These are phyloP conservation scores for Drosophila eugracilis DNA, from an alignment of 1,140 invertebrate genomes.

Conservation along the genomic window DNA sequence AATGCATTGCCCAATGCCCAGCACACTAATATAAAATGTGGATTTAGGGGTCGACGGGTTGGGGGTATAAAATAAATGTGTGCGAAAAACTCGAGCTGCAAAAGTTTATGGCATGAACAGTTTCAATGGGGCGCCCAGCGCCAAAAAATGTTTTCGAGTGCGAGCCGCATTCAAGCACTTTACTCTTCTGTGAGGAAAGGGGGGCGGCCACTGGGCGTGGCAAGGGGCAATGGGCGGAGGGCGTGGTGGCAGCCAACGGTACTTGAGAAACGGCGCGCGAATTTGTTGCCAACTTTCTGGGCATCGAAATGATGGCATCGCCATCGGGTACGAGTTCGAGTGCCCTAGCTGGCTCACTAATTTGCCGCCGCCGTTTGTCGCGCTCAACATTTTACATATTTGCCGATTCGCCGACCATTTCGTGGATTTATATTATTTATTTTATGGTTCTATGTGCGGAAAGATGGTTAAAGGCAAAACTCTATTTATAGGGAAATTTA, in stretches of 20 bases:
- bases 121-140: slow-evolving; percentile 38
- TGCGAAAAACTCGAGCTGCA: slow-evolving; percentile 16
- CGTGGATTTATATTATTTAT: slow-evolving; percentile 24
- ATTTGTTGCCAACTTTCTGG: slow-evolving; percentile 56
- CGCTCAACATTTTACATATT: slow-evolving; percentile 31
- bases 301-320: slow-evolving; percentile 17
- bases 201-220: background rate
- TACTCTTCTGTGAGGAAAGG: background rate
- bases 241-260: slow-evolving; percentile 4
- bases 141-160: slow-evolving; percentile 39
- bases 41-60: no score
- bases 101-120: slow-evolving; percentile 38
- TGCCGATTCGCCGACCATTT: slow-evolving; percentile 10
- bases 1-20: slow-evolving; percentile 24
- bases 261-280: slow-evolving; percentile 44
- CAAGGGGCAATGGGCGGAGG: background rate
- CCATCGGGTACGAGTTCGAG: slow-evolving; percentile 7
- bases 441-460: slow-evolving; percentile 14
- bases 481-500: background rate
- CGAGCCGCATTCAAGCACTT: slow-evolving; percentile 38
- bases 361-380: slow-evolving; percentile 32
- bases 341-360: slow-evolving; percentile 39
- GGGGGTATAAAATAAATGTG: slow-evolving; percentile 31
- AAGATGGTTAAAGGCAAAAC: slow-evolving; percentile 1
- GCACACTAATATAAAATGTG: slow-evolving; percentile 2